phyloP scores from a whole-genome alignment of 2,888 invertebrate genomes.

The Trimorus sp. region DNA sequence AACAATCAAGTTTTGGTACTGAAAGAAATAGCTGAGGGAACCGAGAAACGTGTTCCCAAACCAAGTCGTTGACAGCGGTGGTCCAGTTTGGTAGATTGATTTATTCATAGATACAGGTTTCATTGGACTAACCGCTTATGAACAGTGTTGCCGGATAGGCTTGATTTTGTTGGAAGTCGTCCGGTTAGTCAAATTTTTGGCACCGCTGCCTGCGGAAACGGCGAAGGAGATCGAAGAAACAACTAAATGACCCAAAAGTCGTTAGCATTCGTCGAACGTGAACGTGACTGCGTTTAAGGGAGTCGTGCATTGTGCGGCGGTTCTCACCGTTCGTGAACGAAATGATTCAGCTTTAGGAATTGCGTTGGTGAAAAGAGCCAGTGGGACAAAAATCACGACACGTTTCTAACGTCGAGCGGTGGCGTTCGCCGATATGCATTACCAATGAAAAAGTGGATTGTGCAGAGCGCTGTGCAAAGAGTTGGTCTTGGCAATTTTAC shows the following conservation, averaged over 20 bases:
- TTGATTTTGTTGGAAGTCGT: no score
- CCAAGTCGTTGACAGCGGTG: slow-evolving; percentile 37
- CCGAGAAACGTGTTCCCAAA: slow-evolving; percentile 33
- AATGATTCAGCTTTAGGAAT: slow-evolving; percentile 65
- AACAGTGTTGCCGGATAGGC: slow-evolving; percentile 18
- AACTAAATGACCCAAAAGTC: slow-evolving; percentile 39
- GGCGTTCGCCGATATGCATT: no score
- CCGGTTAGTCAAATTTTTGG: no score
- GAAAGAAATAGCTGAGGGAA: slow-evolving; percentile 40
- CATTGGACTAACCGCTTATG: slow-evolving; percentile 24
- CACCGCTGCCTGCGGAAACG: no score
- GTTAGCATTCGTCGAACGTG: slow-evolving; percentile 38
- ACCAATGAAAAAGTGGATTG: no score
- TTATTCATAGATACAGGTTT: slow-evolving; percentile 16
- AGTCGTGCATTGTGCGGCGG: slow-evolving; percentile 56
- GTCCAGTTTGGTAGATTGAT: slow-evolving; percentile 27
- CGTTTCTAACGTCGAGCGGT: background rate
- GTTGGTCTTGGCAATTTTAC: no score
- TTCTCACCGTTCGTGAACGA: slow-evolving; percentile 77
- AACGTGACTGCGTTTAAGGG: slow-evolving; percentile 37
- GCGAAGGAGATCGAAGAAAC: slow-evolving; percentile 27
- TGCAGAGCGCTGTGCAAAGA: no score
- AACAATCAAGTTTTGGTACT: background rate
- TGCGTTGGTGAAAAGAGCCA: slow-evolving; percentile 64
- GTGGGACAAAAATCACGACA: background rate